Conservation (phyloP, 2,797 vertebrate genomes). For the Acrocephalus scirpaceus region DNA sequence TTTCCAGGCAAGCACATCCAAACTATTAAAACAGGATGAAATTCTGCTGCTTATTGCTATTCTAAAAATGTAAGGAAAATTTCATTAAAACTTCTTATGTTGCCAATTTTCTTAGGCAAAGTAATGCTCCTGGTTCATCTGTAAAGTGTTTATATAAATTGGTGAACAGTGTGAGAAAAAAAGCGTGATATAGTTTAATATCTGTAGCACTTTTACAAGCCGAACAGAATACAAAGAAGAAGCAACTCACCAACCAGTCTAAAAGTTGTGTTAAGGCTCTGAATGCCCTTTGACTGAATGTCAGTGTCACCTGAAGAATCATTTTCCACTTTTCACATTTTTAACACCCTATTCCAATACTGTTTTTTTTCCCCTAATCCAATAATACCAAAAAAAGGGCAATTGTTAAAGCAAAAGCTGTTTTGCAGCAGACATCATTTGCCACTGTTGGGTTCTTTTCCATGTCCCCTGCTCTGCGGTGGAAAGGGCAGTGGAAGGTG, state of each 20-base stretch:
- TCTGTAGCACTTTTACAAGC: background rate
- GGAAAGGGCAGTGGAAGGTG: background rate
- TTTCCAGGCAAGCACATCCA: constrained; percentile 9
- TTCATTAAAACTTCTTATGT: constrained; percentile 8
- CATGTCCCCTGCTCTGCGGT: rapidly evolving
- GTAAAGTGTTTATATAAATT: background rate
- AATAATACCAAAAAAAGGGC: background rate
- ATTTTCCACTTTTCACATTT: background rate
- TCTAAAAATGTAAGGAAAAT: constrained; percentile 29
- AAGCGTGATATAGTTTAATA: background rate
- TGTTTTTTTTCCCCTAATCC: background rate
- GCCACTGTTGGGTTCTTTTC: rapidly evolving
- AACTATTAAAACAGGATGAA: constrained; percentile 25
- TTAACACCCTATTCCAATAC: background rate
- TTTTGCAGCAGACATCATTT: background rate
- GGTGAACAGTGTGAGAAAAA: background rate
- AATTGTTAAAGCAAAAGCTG: background rate
- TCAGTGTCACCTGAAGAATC: background rate
- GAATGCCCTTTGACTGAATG: background rate
- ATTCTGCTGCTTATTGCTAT: constrained; percentile 25
- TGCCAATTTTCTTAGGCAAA: constrained; percentile 1
- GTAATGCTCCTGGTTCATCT: background rate
- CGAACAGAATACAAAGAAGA: background rate
- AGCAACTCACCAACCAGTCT: background rate
- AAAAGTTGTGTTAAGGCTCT: background rate